Conservation (phyloP, 2,888 invertebrate species). For the Chymomyza fuscimana region DNA sequence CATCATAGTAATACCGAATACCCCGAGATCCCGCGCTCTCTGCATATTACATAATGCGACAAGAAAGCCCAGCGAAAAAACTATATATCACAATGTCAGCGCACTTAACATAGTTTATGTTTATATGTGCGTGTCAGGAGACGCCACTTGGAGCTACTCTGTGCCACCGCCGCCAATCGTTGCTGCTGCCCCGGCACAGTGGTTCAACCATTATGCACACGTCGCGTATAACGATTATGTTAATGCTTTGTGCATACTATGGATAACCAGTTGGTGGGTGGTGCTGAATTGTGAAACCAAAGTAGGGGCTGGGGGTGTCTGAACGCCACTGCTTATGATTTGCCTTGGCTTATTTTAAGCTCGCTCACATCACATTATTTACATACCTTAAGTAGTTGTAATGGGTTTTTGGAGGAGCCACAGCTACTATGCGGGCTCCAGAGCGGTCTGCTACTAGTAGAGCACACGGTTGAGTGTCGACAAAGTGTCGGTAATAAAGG, state of each 20-base stretch:
- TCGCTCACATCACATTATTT: constrained; percentile 57
- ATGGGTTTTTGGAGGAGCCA: constrained; percentile 48
- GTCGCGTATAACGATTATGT: constrained; percentile 73
- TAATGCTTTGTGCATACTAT: constrained; percentile 51
- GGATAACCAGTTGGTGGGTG: too few relatives aligned
- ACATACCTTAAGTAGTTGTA: constrained; percentile 74
- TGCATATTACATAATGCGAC: background rate
- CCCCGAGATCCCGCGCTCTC: constrained; percentile 7
- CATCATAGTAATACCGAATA: background rate
- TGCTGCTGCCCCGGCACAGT: background rate
- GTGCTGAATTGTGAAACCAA: background rate
- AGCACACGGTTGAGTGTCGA: constrained; percentile 31
- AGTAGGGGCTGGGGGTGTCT: constrained; percentile 5
- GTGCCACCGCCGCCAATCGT: background rate
- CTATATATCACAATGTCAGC: constrained; percentile 68
- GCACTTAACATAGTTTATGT: constrained; percentile 68
- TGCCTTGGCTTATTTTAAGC: constrained; percentile 71
- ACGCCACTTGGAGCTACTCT: background rate
- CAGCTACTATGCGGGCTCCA: constrained; percentile 1
- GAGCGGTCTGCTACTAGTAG: background rate
- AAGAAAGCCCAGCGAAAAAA: constrained; percentile 14
- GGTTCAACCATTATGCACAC: constrained; percentile 62
- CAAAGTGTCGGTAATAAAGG: constrained; percentile 68
- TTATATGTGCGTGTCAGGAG: constrained; percentile 40
- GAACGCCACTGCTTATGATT: constrained; percentile 54